A percentile compares a stretch with the other conserved stretches of the same genome.
These are phyloP conservation scores for Gulo gulo DNA, from an alignment of 2,113 vertebrate genomes.

Conservation along the genomic window DNA sequence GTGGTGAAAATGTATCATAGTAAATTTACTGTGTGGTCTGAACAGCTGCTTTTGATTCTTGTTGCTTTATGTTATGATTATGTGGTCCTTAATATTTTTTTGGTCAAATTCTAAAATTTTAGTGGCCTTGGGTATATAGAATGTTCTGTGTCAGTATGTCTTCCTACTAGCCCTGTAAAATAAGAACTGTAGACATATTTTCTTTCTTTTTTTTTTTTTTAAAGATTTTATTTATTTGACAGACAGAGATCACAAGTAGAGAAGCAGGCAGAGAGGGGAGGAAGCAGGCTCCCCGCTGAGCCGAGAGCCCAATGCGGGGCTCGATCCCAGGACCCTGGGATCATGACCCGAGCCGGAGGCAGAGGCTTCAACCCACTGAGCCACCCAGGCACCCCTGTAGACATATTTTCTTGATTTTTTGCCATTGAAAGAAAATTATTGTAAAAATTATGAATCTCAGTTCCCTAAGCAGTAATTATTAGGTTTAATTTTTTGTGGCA, in stretches of 20 bases:
- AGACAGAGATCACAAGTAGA: too few species aligned
- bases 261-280: too few species aligned
- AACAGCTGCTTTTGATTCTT: background rate
- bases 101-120: background rate
- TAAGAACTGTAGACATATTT: background rate
- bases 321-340: too few species aligned
- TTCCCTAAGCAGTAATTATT: background rate
- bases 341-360: too few species aligned
- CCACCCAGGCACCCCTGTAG: too few species aligned
- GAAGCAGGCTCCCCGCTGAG: too few species aligned
- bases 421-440: background rate
- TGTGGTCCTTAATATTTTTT: conserved; percentile 6
- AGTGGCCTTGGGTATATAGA: background rate
- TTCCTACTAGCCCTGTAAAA: conserved; percentile 9
- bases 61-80: background rate
- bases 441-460: background rate
- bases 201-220: too few species aligned
- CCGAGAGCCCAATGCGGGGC: too few species aligned
- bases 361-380: too few species aligned
- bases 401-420: conserved; percentile 5
- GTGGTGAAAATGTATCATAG: background rate
- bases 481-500: background rate
- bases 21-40: background rate
- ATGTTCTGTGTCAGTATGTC: background rate
- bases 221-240: too few species aligned